Evolutionary conservation across 2,888 invertebrate species (phyloP).

Genomic region (Pollenia griseotomentosa): DNA sequence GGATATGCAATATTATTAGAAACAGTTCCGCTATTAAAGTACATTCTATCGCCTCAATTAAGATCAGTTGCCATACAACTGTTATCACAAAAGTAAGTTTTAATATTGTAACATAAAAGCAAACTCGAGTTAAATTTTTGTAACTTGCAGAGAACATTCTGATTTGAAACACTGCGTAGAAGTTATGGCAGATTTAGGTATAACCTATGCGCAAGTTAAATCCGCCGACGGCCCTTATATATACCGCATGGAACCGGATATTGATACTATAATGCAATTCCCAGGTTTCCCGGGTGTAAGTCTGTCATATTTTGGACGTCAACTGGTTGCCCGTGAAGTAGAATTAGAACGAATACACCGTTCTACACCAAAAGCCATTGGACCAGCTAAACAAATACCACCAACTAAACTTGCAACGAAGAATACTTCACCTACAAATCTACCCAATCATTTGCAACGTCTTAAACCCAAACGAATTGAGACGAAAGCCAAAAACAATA

Average conservation of each 20-base stretch:
- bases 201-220: slow-evolving; percentile 93
- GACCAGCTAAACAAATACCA: slow-evolving; percentile 66
- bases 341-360: slow-evolving; percentile 91
- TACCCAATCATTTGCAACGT: slow-evolving; percentile 90
- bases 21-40: slow-evolving; percentile 88
- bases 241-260: slow-evolving; percentile 90
- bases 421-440: slow-evolving; percentile 71
- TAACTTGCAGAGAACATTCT: slow-evolving; percentile 82
- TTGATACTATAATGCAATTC: slow-evolving; percentile 86
- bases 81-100: slow-evolving; percentile 81
- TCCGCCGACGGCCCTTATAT: slow-evolving; percentile 91
- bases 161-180: slow-evolving; percentile 89
- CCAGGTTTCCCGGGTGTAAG: slow-evolving; percentile 81
- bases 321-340: slow-evolving; percentile 92
- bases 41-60: slow-evolving; percentile 90
- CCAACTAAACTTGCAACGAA: slow-evolving; percentile 13
- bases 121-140: background rate
- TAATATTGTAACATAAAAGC: background rate
- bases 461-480: slow-evolving; percentile 87
- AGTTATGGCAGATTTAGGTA: slow-evolving; percentile 94
- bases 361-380: slow-evolving; percentile 80
- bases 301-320: slow-evolving; percentile 89
- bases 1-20: slow-evolving; percentile 87
- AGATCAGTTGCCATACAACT: slow-evolving; percentile 87
- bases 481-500: slow-evolving; percentile 79